Conservation (phyloP, 1,140 invertebrate genomes). For the Cydia fagiglandana region DNA sequence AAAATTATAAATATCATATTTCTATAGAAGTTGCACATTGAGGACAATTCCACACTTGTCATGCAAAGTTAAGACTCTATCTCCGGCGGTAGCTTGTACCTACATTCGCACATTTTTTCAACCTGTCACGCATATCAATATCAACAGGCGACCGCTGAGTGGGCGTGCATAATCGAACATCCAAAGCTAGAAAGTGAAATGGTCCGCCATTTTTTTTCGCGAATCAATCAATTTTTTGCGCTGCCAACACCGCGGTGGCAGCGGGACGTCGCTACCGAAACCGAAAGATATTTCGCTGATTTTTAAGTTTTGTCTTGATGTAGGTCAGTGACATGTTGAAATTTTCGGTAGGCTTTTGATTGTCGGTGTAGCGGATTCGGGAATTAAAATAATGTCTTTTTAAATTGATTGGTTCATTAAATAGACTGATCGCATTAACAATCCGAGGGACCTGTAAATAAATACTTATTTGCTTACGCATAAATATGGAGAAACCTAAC, state of each 20-base stretch:
- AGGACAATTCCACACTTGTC: no score
- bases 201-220: constrained; percentile 49
- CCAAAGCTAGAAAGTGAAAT: constrained; percentile 48
- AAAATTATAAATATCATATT: no score
- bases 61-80: not conserved
- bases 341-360: not conserved
- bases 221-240: constrained; percentile 57
- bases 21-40: no score
- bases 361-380: not conserved
- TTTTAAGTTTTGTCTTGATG: constrained; percentile 42
- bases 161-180: constrained; percentile 57
- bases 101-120: constrained; percentile 21
- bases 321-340: constrained; percentile 41
- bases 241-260: constrained; percentile 48
- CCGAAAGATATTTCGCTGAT: constrained; percentile 51
- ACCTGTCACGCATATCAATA: constrained; percentile 27
- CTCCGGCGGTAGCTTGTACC: not conserved
- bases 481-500: no score
- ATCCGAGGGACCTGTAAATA: no score
- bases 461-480: no score
- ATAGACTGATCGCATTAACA: no score
- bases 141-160: constrained; percentile 41
- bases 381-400: not conserved
- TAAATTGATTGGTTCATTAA: no score
- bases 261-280: constrained; percentile 64